Base-by-base conservation (phyloP, 1,140 invertebrate species). In the Lucilia sericata region DNA sequence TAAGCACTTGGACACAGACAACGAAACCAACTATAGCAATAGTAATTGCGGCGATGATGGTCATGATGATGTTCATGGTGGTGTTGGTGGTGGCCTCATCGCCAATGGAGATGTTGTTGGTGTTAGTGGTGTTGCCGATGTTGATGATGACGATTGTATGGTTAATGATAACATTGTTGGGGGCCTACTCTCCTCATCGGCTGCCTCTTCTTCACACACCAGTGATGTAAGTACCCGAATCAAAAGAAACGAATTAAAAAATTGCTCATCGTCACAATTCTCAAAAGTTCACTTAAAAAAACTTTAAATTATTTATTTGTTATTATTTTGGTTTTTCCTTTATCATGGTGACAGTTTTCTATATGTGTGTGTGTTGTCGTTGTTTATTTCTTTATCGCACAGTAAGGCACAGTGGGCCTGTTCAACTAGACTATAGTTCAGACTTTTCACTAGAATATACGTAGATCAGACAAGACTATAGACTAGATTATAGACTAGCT, bases 1-100 rank as follows among this genome's bases (percentile, higher is more conserved):
- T 90, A 95, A 94, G 90, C 96, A 97, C 90, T 92, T 94, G 88
- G 96, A 97, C 88, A 97, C 96, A 2, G 96, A 97, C 91, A 96
- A 95, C 0, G 96, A 96, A 85, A 89, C 88, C 34, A 90, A 87
- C 65, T 88, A 83, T 60, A 83, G 84, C 30, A 81, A 65, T 36
- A 80, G 76, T 10, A 49, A 80, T 49, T 80, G 42, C 12, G 84
- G 49, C 30, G 84, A 81, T 36, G 80, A 85, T 49, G 85, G 13
- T 14, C 74, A 82, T 17, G 83, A 84, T 81, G 80, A 76, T 76
- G 75, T 83, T 55, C 55, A n/a, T 60, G 70, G 13, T 55, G 83
- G 51, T 60, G 60, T n/a, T 83, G 34, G 75, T n/a, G 14, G 34
- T n/a, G 34, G 34, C 17, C 8, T 30, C 12, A 19, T 25, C 21